Conservation (phyloP, 1,140 invertebrate species). For the Diorhabda carinulata region DNA sequence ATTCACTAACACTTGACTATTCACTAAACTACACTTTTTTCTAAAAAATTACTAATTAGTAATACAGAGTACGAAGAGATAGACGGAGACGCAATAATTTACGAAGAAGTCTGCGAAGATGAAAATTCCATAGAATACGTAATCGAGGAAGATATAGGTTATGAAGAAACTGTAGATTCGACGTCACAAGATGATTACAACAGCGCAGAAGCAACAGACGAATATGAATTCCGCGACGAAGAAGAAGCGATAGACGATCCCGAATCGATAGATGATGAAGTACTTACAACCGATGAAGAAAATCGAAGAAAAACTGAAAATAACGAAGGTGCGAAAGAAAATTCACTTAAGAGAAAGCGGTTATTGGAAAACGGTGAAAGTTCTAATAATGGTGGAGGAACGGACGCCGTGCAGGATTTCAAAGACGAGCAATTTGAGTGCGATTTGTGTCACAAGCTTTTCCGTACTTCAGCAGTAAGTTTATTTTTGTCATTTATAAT, state of each 20-base stretch:
- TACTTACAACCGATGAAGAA: slow-evolving; percentile 7
- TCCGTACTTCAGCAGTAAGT: slow-evolving; percentile 42
- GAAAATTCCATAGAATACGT: slow-evolving; percentile 22
- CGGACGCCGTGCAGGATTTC: slow-evolving; percentile 10
- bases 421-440: slow-evolving; percentile 33
- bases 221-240: slow-evolving; percentile 28
- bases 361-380: neutral
- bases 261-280: slow-evolving; percentile 17
- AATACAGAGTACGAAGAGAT: slow-evolving; percentile 14
- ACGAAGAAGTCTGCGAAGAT: slow-evolving; percentile 25
- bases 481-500: slow-evolving; percentile 7
- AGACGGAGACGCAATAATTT: slow-evolving; percentile 25
- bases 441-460: slow-evolving; percentile 38
- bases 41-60: neutral
- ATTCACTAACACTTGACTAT: no score
- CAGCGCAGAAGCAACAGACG: neutral
- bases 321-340: neutral
- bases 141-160: slow-evolving; percentile 21
- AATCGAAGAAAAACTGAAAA: neutral
- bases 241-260: slow-evolving; percentile 28
- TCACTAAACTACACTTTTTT: no score
- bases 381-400: slow-evolving; percentile 13
- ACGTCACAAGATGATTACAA: slow-evolving; percentile 12
- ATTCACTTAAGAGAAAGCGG: neutral
- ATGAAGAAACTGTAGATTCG: slow-evolving; percentile 18